Evolutionary conservation across 2,113 vertebrate genomes (phyloP), one percentile per base, ranked within the genome.

Genomic region (Ancistrus triradiatus): DNA sequence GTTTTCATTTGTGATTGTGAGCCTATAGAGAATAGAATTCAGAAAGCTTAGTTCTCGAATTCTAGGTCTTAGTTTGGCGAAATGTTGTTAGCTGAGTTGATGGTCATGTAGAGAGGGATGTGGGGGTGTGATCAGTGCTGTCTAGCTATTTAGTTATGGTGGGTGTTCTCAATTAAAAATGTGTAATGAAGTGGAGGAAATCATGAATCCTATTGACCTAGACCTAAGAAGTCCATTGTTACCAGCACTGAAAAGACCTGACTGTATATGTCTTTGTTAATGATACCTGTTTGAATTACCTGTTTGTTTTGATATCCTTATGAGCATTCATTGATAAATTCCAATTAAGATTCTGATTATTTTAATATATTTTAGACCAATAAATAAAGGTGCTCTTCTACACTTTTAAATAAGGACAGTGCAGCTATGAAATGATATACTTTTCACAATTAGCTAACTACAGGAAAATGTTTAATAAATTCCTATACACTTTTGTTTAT

Each of bases 361-460:
- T n/a, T n/a, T n/a, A n/a, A n/a, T 83, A 81, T 76, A 80, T 75
- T 76, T 82, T 76, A 75, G 70, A 82, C 80, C 58, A 76, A 72
- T 59, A 46, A 56, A 22, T 38, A n/a, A 77, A 44, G 85, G 84
- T 90, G 88, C 83, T 89, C 79, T 86, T 81, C 79, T 87, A 80
- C 82, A 87, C 84, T n/a, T 81, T 84, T 79, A 86, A 85, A 87
- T 76, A 78, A 83, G 82, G 85, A 88, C 72, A 77, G 80, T 75
- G 85, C 85, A 88, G 84, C 84, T 88, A 31, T 50, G 66, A 72
- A 75, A 72, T 62, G 78, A 83, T 74, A 69, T 25, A 31, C 35
- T 70, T 68, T 63, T 80, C 60, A 73, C 74, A 53, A 73, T 79
- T 69, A 78, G 74, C 76, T 77, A 70, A 70, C 37, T 64, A 66